These are phyloP conservation scores for Cebus imitator DNA, from an alignment of 2,113 vertebrate genomes.

Conservation along the genomic window DNA sequence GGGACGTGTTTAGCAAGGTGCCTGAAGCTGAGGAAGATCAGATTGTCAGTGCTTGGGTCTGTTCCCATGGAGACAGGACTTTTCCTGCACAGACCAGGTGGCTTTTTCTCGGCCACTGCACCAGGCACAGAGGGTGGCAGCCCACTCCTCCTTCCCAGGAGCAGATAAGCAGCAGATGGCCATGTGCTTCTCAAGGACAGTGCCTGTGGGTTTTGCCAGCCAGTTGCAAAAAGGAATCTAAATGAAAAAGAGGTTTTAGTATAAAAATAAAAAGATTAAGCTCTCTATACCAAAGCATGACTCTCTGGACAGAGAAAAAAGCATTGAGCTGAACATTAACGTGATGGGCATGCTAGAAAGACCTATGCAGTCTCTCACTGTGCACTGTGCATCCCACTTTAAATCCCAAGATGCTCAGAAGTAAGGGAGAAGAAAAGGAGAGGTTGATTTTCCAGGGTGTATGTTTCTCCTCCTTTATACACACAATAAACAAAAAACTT, in stretches of 20 bases:
- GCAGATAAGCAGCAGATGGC: conserved; percentile 53
- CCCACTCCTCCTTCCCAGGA: neutral
- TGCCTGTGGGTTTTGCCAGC: neutral
- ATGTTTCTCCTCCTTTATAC: neutral
- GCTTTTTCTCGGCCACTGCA: neutral
- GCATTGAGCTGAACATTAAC: rapidly evolving
- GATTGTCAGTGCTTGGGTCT: neutral
- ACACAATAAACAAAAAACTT: neutral
- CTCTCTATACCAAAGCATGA: neutral
- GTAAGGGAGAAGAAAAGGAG: neutral
- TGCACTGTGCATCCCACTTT: no score
- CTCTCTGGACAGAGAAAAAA: neutral
- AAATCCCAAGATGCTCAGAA: neutral
- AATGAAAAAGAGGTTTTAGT: neutral
- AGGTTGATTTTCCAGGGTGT: neutral
- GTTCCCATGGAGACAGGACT: neutral
- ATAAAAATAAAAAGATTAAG: neutral
- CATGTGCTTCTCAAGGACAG: neutral
- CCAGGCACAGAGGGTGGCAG: neutral
- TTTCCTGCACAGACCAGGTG: neutral
- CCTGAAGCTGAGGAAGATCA: neutral
- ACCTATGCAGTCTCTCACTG: neutral
- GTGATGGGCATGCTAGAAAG: neutral
- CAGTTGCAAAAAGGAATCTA: neutral
- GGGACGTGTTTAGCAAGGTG: neutral